Conservation (phyloP, 2,113 vertebrate genomes). For the Cebidichthys violaceus region DNA sequence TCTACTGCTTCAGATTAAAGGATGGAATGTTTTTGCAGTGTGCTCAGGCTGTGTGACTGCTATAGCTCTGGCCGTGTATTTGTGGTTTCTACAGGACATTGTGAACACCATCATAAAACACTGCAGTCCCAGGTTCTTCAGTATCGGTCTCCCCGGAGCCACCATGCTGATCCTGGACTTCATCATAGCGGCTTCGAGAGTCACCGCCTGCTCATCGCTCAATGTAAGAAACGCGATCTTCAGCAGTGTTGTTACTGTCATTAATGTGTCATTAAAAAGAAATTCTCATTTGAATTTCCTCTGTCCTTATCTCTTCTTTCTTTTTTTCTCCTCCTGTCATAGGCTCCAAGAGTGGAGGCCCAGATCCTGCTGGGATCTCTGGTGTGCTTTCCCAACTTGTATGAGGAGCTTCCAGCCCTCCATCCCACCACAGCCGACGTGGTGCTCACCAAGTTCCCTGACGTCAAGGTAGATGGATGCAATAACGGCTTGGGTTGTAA, state of each 20-base stretch:
- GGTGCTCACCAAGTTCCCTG: slow-evolving; percentile 93
- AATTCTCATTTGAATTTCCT: not conserved
- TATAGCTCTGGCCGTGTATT: not conserved
- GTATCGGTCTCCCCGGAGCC: slow-evolving; percentile 95
- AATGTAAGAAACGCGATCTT: slow-evolving; percentile 84
- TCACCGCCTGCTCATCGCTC: slow-evolving; percentile 94
- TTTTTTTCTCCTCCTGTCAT: not conserved
- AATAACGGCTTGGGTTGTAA: not conserved
- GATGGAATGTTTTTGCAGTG: not conserved
- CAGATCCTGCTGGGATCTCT: slow-evolving; percentile 97
- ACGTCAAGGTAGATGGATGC: slow-evolving; percentile 84
- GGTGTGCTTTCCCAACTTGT: slow-evolving; percentile 97
- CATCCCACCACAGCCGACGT: slow-evolving; percentile 93
- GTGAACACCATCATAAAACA: slow-evolving; percentile 99
- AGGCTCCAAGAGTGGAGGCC: slow-evolving; percentile 98
- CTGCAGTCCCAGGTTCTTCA: slow-evolving; percentile 98
- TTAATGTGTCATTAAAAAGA: not conserved
- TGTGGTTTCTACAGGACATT: slow-evolving; percentile 88
- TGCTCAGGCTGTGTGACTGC: not conserved
- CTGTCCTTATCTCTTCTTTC: not conserved
- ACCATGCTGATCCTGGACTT: slow-evolving; percentile 99
- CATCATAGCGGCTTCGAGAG: slow-evolving; percentile 95
- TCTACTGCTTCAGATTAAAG: not conserved
- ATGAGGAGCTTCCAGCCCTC: slow-evolving; percentile 93
- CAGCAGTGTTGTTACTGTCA: not conserved